Percentiles rank a stretch among this genome's conserved stretches.
These are phyloP conservation scores for Dascyllus trimaculatus DNA, from an alignment of 2,113 vertebrate genomes.

Conservation along the genomic window DNA sequence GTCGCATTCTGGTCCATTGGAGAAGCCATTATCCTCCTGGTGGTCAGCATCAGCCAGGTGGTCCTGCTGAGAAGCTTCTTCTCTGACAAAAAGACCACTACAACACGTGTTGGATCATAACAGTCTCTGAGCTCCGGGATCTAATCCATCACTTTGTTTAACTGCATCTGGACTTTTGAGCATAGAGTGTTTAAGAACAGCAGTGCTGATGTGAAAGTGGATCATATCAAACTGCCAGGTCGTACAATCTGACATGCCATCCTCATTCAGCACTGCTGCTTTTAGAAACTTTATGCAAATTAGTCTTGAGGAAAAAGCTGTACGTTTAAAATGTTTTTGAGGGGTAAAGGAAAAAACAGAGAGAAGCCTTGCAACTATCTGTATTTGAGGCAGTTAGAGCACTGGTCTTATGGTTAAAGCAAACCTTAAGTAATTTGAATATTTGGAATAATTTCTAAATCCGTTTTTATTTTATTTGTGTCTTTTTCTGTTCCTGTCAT, in stretches of 20 bases:
- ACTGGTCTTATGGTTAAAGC: slow-evolving; percentile 30
- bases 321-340: slow-evolving; percentile 49
- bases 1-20: slow-evolving; percentile 99
- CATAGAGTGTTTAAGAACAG: slow-evolving; percentile 58
- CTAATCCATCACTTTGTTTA: slow-evolving; percentile 32
- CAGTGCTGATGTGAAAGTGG: slow-evolving; percentile 46
- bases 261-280: slow-evolving; percentile 46
- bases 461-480: slow-evolving; percentile 51
- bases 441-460: slow-evolving; percentile 54
- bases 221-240: slow-evolving; percentile 64
- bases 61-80: slow-evolving; percentile 98
- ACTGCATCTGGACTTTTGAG: slow-evolving; percentile 31
- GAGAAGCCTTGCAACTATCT: slow-evolving; percentile 39
- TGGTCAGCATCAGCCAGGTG: slow-evolving; percentile 98
- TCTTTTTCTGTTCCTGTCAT: slow-evolving; percentile 22
- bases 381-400: slow-evolving; percentile 38
- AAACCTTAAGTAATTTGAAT: slow-evolving; percentile 43
- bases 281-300: slow-evolving; percentile 54
- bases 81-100: slow-evolving; percentile 97
- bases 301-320: slow-evolving; percentile 19
- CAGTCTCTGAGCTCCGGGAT: slow-evolving; percentile 48
- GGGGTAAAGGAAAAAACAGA: slow-evolving; percentile 9
- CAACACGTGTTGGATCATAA: slow-evolving; percentile 96
- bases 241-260: slow-evolving; percentile 38
- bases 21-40: slow-evolving; percentile 95